Base-by-base conservation (phyloP, 2,888 invertebrate genomes). In the Polyploca ridens region DNA sequence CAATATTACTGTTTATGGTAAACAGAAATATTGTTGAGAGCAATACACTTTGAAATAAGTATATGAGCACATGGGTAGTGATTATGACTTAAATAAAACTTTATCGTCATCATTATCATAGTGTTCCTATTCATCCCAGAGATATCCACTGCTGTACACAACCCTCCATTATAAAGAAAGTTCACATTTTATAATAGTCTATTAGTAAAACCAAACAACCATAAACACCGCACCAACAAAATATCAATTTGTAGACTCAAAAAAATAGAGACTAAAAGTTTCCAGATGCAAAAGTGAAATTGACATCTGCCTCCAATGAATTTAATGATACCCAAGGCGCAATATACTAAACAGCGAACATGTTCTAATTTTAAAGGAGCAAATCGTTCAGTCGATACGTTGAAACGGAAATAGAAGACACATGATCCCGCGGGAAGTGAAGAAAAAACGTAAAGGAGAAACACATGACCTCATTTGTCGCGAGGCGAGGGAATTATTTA, bases 401-500 rank as follows among this genome's bases (percentile, higher is more conserved):
- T 85, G 81, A 82, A 93, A 93, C 93, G 93, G 94, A 93, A 93
- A 94, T 93, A 93, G 94, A 93, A 90, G 91, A 91, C 92, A 92
- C 88, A 92, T 89, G 92, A 93, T 91, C 93, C 91, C 93, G 91
- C 90, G 93, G 93, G 93, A 93, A 93, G 91, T 81, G 78, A 75
- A 81, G 86, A 91, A 91, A 93, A 94, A 93, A 90, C 86, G 85
- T 89, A 90, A 91, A 93, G 88, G 87, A 89, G 91, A 91, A 94
- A 94, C 94, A 93, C 85, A 94, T 93, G 94, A 94, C 93, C 93
- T 92, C 93, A 93, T 94, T 94, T 94, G 93, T 94, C 92, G 90
- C 83, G 86, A 84, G 85, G 83, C 81, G 86, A 82, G 77, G 82
- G 93, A 91, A 94, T 93, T 92, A 94, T 94, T 94, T 94, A 94